Percentiles rank a stretch among this genome's conserved stretches.
Evolutionary conservation across 2,888 invertebrate genomes (phyloP).

Genomic region (Dysmachus trigonus): DNA sequence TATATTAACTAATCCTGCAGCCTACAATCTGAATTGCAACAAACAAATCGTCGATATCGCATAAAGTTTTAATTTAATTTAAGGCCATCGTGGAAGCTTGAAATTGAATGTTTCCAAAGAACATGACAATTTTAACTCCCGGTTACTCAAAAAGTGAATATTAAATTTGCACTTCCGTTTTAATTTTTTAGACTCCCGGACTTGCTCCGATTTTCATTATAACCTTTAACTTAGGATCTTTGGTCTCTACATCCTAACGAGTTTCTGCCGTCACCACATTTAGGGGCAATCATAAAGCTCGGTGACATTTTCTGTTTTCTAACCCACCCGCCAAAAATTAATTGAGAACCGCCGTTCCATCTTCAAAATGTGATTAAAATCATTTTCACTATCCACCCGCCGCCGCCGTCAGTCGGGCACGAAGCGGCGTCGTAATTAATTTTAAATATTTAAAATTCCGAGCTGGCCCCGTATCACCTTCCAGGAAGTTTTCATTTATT

Average conservation of each 20-base stretch:
- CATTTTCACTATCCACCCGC: slow-evolving; percentile 10
- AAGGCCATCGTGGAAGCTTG: background rate
- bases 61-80: background rate
- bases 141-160: background rate
- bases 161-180: background rate
- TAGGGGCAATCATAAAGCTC: background rate
- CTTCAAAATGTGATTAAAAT: slow-evolving; percentile 1
- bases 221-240: background rate
- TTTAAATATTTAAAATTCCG: slow-evolving; percentile 12
- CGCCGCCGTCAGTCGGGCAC: background rate
- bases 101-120: background rate
- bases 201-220: background rate
- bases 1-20: background rate
- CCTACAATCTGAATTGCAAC: background rate
- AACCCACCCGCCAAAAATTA: background rate
- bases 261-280: background rate
- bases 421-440: background rate
- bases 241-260: background rate
- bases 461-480: background rate
- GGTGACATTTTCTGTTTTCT: background rate
- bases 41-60: background rate
- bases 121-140: background rate
- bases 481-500: background rate
- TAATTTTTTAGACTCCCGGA: background rate
- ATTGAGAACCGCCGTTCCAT: background rate